Base-by-base conservation (phyloP, 2,113 vertebrate species). In the Poecile atricapillus region DNA sequence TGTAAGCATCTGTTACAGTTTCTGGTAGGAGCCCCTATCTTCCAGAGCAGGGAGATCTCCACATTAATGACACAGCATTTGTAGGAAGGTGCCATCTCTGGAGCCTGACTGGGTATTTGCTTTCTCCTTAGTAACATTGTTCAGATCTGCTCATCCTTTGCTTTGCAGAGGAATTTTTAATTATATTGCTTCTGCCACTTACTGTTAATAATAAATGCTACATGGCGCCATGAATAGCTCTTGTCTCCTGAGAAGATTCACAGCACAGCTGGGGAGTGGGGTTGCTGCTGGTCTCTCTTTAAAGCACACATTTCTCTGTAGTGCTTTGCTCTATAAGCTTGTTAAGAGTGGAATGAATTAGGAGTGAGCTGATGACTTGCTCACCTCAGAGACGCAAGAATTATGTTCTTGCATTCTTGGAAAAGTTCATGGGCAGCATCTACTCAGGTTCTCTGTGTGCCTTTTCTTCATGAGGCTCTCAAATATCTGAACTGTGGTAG, bases 351-450 rank as follows among this genome's bases (percentile, higher is more conserved):
- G 64, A 70, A 88, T 88, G 85, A 90, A 90, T 95, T 90, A 88
- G 75, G 87, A 89, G 71, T 3, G 56, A 90, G 50, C 41, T 79
- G 89, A 87, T 91, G 87, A 79, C 91, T 91, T 55, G 60, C 79
- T 88, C 79, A 92, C 90, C 80, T 96, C 81, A 69, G 85, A 93
- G 83, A 83, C 14, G 3, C 68, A 90, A 95, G 92, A 88, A 86
- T 97, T 93, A 90, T 93, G 92, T 93, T 87, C 89, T 89, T 80
- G 64, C 64, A 91, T 90, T 94, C 92, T 95, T 95, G 83, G 55
- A 80, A 93, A 94, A 95, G 92, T 94, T 95, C 85, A 71, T 77
- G 71, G 63, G 68, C 52, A 88, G 63, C 90, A 71, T 83, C 71
- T 86, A 50, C 53, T 87, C 55, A 35, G 46, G 55, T 83, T 73